phyloP scores from a whole-genome alignment of 2,797 vertebrate genomes.

The Propithecus deckenii region DNA sequence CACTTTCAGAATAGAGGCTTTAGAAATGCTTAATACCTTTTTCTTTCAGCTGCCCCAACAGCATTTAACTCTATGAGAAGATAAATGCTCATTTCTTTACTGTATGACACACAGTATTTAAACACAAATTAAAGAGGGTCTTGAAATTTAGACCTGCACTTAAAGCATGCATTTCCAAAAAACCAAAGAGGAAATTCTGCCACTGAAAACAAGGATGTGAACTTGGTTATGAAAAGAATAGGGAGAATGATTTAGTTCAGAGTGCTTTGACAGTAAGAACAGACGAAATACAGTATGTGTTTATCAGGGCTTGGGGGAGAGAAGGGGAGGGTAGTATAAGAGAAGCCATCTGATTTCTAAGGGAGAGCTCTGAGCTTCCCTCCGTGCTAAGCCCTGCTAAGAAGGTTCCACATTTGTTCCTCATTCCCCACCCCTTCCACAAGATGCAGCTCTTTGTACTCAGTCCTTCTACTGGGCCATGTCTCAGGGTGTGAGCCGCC shows the following conservation, averaged over 20 bases:
- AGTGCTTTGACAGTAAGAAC: neutral
- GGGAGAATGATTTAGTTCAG: neutral
- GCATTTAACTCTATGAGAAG: neutral
- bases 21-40: conserved; percentile 54
- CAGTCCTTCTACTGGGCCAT: accelerated
- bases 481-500: neutral
- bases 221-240: neutral
- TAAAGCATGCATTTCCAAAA: neutral
- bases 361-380: neutral
- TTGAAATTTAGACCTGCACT: neutral
- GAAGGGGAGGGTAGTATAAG: neutral
- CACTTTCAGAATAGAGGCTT: conserved; percentile 1
- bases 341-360: neutral
- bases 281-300: neutral
- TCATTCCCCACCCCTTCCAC: accelerated
- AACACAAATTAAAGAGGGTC: conserved; percentile 52
- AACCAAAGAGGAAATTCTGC: neutral
- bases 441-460: neutral
- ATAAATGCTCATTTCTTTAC: conserved; percentile 22
- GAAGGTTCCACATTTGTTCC: neutral
- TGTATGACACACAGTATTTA: neutral
- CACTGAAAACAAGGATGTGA: neutral
- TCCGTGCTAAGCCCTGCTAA: neutral
- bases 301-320: neutral
- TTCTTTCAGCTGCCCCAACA: conserved; percentile 9